Percentiles rank a stretch among this genome's conserved stretches.
Conservation (phyloP, 2,113 vertebrate species). For the Edolisoma coerulescens region DNA sequence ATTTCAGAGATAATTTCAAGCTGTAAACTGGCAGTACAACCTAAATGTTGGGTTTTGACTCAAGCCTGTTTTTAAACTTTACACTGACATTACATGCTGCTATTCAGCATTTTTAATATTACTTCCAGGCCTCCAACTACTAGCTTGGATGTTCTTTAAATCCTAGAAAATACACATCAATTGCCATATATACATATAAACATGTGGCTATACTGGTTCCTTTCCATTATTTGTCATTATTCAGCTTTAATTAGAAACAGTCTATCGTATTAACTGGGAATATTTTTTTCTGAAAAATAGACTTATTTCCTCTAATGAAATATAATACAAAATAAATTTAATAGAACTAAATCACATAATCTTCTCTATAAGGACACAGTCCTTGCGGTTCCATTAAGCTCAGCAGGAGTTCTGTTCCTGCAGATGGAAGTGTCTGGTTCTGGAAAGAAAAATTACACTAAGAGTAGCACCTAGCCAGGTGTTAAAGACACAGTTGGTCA, state of each 20-base stretch:
- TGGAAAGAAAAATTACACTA: constrained; percentile 36
- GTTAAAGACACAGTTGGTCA: constrained; percentile 15
- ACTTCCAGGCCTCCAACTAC: constrained; percentile 2
- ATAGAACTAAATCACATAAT: background rate
- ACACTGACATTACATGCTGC: background rate
- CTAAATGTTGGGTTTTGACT: background rate
- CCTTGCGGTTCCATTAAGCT: background rate
- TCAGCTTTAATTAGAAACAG: constrained; percentile 50
- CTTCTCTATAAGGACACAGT: constrained; percentile 14
- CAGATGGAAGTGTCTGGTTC: constrained; percentile 3
- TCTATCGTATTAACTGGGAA: background rate
- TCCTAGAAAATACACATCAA: constrained; percentile 13
- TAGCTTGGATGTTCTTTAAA: constrained; percentile 28
- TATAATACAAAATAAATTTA: background rate
- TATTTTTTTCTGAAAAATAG: background rate
- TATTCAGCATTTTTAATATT: constrained; percentile 15
- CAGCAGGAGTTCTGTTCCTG: background rate
- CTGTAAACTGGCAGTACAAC: background rate
- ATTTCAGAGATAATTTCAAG: background rate
- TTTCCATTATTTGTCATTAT: constrained; percentile 45
- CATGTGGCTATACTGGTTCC: background rate
- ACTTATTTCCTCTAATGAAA: background rate
- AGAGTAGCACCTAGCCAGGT: constrained; percentile 59
- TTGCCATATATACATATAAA: constrained; percentile 8
- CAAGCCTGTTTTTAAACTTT: background rate